phyloP scores from a whole-genome alignment of 2,113 vertebrate species.

The Turdus rufiventris region DNA sequence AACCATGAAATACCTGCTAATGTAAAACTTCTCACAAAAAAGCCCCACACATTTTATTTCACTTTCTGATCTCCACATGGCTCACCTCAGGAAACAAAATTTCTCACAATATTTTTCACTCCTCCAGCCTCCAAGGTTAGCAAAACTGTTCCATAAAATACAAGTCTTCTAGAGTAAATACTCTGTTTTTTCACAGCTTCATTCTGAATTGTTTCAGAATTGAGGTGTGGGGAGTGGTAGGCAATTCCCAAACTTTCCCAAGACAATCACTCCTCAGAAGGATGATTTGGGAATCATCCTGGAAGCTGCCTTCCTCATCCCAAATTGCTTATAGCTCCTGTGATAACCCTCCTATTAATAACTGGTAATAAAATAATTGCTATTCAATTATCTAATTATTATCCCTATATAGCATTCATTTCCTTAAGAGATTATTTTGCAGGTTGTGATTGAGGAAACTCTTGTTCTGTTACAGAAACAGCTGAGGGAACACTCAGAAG shows the following conservation, averaged over 20 bases:
- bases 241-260: not conserved
- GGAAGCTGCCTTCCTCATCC: not conserved
- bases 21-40: not conserved
- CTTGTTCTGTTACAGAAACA: not conserved
- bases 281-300: not conserved
- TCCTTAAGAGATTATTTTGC: not conserved
- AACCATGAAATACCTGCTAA: not conserved
- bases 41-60: not conserved
- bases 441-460: not conserved
- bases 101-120: not conserved
- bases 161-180: not conserved
- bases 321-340: not conserved
- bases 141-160: not conserved
- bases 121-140: not conserved
- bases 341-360: not conserved
- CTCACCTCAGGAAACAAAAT: not conserved
- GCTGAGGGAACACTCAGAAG: not conserved
- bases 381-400: not conserved
- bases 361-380: not conserved
- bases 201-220: not conserved
- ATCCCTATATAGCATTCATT: not conserved
- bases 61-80: not conserved
- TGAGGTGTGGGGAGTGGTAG: not conserved
- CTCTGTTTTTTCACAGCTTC: not conserved
- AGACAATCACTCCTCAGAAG: not conserved